phyloP scores from a whole-genome alignment of 2,113 vertebrate species.

The Zosterops japonicus region DNA sequence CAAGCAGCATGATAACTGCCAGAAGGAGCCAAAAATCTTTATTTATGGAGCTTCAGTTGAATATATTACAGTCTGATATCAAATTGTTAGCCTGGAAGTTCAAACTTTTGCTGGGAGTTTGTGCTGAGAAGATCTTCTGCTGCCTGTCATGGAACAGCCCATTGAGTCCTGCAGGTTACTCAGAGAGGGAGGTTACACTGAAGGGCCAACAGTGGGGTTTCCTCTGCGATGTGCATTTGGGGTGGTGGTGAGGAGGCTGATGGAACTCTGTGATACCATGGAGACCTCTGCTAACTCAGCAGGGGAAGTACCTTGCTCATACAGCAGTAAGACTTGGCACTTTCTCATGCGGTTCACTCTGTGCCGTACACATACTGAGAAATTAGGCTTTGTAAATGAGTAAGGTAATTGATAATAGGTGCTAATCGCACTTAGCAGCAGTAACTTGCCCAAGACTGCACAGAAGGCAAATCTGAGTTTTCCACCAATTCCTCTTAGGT shows the following conservation, averaged over 20 bases:
- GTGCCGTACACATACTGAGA: fast-evolving
- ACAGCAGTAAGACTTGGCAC: neutral
- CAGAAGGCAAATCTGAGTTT: neutral
- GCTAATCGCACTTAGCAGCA: neutral
- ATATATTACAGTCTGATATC: neutral
- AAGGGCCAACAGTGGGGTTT: neutral
- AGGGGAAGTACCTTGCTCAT: neutral
- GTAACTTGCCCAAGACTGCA: neutral
- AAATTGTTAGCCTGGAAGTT: neutral
- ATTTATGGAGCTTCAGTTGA: neutral
- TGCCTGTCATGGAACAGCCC: fast-evolving
- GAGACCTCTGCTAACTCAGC: neutral
- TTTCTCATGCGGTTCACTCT: neutral
- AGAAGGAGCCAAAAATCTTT: neutral
- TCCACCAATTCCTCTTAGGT: neutral
- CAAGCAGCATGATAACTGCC: neutral
- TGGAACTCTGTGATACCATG: fast-evolving
- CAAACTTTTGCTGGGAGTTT: neutral
- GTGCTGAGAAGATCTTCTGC: neutral
- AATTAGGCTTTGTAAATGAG: neutral
- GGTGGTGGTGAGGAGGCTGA: neutral
- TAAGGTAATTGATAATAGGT: neutral
- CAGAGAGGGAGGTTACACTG: fast-evolving
- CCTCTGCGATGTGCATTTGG: fast-evolving
- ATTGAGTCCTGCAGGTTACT: fast-evolving